These are phyloP conservation scores for Priocnemis perturbator DNA, from an alignment of 2,888 invertebrate genomes.

Conservation along the genomic window DNA sequence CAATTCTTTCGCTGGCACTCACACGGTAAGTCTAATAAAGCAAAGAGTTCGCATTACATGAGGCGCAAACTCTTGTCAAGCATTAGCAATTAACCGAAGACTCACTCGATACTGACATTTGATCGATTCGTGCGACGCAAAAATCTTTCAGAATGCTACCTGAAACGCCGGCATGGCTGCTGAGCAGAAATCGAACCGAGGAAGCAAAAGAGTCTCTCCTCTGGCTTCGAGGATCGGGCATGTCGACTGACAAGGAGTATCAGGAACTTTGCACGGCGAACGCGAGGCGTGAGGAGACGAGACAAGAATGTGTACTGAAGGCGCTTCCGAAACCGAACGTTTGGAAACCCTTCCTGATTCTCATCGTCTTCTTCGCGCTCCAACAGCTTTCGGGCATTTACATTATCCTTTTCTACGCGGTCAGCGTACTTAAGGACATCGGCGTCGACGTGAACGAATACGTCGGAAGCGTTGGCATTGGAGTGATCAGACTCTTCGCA, in stretches of 20 bases:
- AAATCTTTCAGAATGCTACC: conserved; percentile 77
- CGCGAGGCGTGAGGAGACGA: conserved; percentile 49
- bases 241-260: conserved; percentile 80
- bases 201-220: conserved; percentile 80
- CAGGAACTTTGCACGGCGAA: conserved; percentile 78
- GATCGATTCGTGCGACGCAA: too few species aligned
- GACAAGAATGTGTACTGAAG: conserved; percentile 54
- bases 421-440: conserved; percentile 83
- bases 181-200: conserved; percentile 79
- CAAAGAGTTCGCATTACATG: too few species aligned
- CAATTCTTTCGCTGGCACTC: conserved; percentile 66
- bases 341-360: conserved; percentile 81
- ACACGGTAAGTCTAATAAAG: conserved; percentile 54
- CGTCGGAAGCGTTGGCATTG: conserved; percentile 83
- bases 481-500: conserved; percentile 81
- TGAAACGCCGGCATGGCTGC: conserved; percentile 83
- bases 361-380: conserved; percentile 81
- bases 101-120: too few species aligned
- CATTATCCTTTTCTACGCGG: conserved; percentile 84
- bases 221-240: conserved; percentile 82
- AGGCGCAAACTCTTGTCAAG: too few species aligned
- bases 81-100: too few species aligned
- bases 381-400: conserved; percentile 87
- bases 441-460: conserved; percentile 82
- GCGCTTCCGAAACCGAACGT: conserved; percentile 76